Conservation (phyloP, 1,140 invertebrate species). For the Pseudoatta argentina region DNA sequence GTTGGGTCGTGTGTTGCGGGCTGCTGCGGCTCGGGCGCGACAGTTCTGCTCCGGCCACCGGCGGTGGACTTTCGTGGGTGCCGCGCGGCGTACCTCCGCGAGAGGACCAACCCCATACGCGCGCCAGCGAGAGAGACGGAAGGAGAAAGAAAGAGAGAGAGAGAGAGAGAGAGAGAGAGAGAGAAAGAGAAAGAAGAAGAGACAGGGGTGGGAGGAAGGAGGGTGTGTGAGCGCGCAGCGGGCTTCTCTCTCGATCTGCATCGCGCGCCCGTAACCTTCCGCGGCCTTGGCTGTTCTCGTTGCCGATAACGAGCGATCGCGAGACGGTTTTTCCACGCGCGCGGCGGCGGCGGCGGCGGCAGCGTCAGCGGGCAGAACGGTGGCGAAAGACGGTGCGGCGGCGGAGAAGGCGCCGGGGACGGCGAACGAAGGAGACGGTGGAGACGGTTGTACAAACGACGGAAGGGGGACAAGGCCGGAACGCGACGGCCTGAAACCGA, state of each 20-base stretch:
- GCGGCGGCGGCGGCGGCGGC: neutral
- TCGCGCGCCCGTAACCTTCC: conserved; percentile 53
- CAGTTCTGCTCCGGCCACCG: too few relatives aligned
- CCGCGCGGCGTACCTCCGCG: conserved; percentile 36
- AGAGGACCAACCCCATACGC: conserved; percentile 40
- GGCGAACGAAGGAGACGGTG: conserved; percentile 49
- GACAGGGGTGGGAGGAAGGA: neutral
- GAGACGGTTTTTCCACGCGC: conserved; percentile 43
- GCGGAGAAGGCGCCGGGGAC: conserved; percentile 38
- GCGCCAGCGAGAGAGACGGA: neutral
- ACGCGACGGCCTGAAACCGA: conserved; percentile 16
- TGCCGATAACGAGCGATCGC: conserved; percentile 47
- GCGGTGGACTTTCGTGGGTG: conserved; percentile 79
- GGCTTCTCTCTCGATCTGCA: conserved; percentile 29
- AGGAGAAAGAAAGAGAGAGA: neutral
- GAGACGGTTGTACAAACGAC: conserved; percentile 65
- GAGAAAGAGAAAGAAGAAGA: neutral
- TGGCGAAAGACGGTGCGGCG: conserved; percentile 42
- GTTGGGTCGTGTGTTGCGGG: conserved; percentile 84
- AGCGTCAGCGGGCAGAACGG: neutral
- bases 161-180: neutral
- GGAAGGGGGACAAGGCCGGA: conserved; percentile 51
- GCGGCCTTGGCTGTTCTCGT: conserved; percentile 53
- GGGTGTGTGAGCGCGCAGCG: conserved; percentile 14
- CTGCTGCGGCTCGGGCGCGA: too few relatives aligned